A percentile compares a stretch with the other conserved stretches of the same genome.
phyloP scores from a whole-genome alignment of 1,140 invertebrate genomes.

The Drosophila ironensis region DNA sequence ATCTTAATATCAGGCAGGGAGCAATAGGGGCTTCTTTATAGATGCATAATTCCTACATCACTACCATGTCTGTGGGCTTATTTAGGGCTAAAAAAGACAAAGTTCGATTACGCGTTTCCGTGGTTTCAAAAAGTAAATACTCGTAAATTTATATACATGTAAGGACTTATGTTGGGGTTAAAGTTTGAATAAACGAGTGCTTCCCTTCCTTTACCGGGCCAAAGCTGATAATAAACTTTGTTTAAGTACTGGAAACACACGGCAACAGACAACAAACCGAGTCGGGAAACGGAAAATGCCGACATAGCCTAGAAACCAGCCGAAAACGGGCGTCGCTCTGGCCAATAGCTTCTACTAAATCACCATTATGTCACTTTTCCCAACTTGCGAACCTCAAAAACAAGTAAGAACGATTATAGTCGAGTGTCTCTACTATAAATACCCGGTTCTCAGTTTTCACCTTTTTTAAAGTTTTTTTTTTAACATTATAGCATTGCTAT shows the following conservation, averaged over 20 bases:
- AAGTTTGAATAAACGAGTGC: too few relatives aligned
- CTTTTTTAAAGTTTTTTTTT: too few relatives aligned
- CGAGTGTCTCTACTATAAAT: too few relatives aligned
- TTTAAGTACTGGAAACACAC: conserved; percentile 74
- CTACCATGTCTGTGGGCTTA: not conserved
- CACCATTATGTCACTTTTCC: not conserved
- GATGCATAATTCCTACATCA: too few relatives aligned
- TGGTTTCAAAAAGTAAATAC: conserved; percentile 11
- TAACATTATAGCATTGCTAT: too few relatives aligned
- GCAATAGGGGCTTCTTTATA: too few relatives aligned
- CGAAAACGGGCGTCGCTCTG: conserved; percentile 28
- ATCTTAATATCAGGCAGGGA: conserved; percentile 54
- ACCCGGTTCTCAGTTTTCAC: too few relatives aligned
- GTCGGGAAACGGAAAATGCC: conserved; percentile 27
- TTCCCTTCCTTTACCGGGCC: too few relatives aligned
- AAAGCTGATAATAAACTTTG: conserved; percentile 74
- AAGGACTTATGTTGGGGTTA: conserved; percentile 21
- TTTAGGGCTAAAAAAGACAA: conserved; percentile 36
- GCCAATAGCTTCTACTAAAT: conserved; percentile 8
- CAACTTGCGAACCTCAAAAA: too few relatives aligned
- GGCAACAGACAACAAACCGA: conserved; percentile 61
- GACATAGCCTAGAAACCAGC: conserved; percentile 21
- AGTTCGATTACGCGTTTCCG: conserved; percentile 29
- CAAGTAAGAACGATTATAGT: too few relatives aligned
- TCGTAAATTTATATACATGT: too few relatives aligned